phyloP scores from a whole-genome alignment of 2,797 vertebrate genomes.

The Melanotaenia parkinsoni region DNA sequence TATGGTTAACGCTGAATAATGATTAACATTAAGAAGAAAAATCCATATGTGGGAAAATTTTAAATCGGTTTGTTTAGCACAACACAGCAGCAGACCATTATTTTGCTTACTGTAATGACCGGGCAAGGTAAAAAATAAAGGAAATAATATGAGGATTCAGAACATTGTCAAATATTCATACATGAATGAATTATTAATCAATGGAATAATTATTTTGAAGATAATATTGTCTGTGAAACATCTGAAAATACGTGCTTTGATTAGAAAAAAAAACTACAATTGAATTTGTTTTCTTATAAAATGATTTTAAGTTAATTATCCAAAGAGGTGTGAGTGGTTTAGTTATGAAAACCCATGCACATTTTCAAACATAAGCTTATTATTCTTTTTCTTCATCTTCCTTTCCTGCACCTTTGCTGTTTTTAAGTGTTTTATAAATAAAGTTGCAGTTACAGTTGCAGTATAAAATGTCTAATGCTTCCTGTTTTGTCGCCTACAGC shows the following conservation, averaged over 20 bases:
- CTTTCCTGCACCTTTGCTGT: not conserved
- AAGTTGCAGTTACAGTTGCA: not conserved
- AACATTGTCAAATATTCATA: not conserved
- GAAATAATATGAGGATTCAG: not conserved
- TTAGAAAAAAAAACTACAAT: no score
- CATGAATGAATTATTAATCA: not conserved
- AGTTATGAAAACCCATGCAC: not conserved
- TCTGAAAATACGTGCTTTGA: not conserved
- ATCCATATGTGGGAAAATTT: not conserved
- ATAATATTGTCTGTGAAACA: not conserved
- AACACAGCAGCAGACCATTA: no score
- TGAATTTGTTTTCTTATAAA: not conserved
- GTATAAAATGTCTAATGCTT: not conserved
- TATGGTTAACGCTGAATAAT: not conserved
- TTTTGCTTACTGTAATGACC: no score
- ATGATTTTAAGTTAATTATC: not conserved
- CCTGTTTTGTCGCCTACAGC: slow-evolving; percentile 39
- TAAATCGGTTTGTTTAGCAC: not conserved
- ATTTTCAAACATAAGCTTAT: not conserved
- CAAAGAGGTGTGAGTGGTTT: not conserved
- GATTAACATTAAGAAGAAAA: not conserved
- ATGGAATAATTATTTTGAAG: not conserved
- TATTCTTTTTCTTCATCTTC: not conserved
- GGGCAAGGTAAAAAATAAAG: no score
- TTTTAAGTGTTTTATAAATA: not conserved